Evolutionary conservation across 2,113 vertebrate species (phyloP).

Genomic region (Typhlomys cinereus): DNA sequence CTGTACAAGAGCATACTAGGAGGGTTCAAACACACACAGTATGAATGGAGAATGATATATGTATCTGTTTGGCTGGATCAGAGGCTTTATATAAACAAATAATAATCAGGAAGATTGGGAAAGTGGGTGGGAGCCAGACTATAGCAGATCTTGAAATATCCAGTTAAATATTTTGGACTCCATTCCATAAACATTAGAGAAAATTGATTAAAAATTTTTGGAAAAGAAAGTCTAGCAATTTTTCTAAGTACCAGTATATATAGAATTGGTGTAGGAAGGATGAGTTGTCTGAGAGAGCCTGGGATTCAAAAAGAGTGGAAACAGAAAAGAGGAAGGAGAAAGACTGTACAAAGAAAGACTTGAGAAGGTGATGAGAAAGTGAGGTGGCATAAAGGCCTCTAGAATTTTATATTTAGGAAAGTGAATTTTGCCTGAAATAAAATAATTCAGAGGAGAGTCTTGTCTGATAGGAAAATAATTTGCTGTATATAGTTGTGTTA

Average conservation of each 20-base stretch:
- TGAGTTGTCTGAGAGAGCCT: neutral
- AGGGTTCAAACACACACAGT: neutral
- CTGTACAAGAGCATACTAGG: neutral
- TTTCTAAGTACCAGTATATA: neutral
- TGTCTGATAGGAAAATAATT: neutral
- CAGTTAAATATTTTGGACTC: slow-evolving; percentile 50
- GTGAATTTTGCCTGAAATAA: neutral
- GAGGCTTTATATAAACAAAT: slow-evolving; percentile 49
- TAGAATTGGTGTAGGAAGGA: neutral
- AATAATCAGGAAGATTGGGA: slow-evolving; percentile 60
- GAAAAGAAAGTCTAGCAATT: neutral
- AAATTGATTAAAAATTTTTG: slow-evolving; percentile 40
- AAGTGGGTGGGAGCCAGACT: slow-evolving; percentile 39
- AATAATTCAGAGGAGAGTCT: neutral
- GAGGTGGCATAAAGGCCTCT: neutral
- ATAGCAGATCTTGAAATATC: slow-evolving; percentile 40
- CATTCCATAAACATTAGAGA: slow-evolving; percentile 38
- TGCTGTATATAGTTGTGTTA: neutral
- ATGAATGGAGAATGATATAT: neutral
- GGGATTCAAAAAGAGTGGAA: neutral
- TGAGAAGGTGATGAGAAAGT: neutral
- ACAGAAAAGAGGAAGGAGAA: neutral
- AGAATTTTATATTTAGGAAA: neutral
- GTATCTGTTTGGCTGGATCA: neutral
- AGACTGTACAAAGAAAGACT: neutral